A percentile compares a stretch with the other conserved stretches of the same genome.
Evolutionary conservation across 2,113 vertebrate species (phyloP).

Genomic region (Bujurquina vittata): DNA sequence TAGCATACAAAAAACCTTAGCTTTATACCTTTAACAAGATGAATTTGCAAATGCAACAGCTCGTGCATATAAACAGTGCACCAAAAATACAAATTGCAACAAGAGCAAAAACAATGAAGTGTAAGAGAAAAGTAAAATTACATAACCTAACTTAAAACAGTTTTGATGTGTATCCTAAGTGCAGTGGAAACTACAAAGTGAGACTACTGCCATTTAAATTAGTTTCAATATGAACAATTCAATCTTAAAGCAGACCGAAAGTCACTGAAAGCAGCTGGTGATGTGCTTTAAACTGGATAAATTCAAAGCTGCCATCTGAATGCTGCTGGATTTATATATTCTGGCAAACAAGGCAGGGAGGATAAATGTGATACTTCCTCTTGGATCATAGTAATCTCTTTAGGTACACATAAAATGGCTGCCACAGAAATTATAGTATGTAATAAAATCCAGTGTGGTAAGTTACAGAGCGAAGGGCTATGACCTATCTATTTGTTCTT

Average conservation of each 20-base stretch:
- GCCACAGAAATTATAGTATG: constrained; percentile 35
- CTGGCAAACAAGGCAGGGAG: constrained; percentile 33
- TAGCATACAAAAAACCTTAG: not conserved
- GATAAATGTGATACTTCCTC: constrained; percentile 54
- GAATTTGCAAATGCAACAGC: not conserved
- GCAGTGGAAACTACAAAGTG: not conserved
- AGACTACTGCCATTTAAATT: constrained; percentile 29
- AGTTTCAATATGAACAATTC: constrained; percentile 35
- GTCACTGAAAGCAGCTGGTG: constrained; percentile 7
- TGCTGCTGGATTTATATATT: constrained; percentile 47
- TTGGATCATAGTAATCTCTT: constrained; percentile 53
- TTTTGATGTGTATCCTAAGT: constrained; percentile 8
- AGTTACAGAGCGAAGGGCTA: constrained; percentile 1
- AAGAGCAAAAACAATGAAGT: not conserved
- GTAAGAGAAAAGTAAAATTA: not conserved
- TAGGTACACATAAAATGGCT: constrained; percentile 58
- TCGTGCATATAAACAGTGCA: not conserved
- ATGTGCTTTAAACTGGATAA: constrained; percentile 48
- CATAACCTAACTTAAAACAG: not conserved
- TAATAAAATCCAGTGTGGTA: constrained; percentile 2
- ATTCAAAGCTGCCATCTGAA: constrained; percentile 37
- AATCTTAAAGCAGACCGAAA: not conserved
- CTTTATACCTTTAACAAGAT: not conserved
- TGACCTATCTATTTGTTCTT: not conserved
- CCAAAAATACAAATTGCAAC: not conserved